phyloP scores from a whole-genome alignment of 2,113 vertebrate genomes.

The Bubalus kerabau region DNA sequence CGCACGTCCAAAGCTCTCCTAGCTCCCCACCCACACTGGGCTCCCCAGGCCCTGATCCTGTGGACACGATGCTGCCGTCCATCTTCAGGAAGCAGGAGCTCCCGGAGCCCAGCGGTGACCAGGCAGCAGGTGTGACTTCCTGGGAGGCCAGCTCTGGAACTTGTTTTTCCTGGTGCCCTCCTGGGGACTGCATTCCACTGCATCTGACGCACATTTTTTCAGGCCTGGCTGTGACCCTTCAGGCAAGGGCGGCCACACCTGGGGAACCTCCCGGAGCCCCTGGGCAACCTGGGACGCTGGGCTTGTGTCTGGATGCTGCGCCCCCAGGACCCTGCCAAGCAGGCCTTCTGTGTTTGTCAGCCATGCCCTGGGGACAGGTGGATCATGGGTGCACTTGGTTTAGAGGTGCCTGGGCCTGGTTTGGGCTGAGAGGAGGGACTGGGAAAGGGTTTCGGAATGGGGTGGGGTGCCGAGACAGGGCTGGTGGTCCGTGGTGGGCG shows the following conservation, averaged over 20 bases:
- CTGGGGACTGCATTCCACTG: background rate
- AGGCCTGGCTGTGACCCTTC: background rate
- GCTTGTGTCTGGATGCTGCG: background rate
- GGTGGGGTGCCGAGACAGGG: background rate
- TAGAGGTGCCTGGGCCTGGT: background rate
- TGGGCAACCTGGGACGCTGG: background rate
- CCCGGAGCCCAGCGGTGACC: background rate
- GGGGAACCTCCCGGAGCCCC: background rate
- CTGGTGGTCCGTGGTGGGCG: background rate
- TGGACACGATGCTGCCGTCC: rapidly evolving
- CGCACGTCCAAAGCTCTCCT: background rate
- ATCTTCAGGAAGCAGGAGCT: too few species aligned
- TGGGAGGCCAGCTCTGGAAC: background rate
- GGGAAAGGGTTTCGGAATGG: background rate
- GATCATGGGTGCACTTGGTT: background rate
- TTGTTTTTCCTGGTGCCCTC: background rate
- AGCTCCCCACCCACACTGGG: background rate
- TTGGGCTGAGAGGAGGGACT: background rate
- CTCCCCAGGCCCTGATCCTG: background rate
- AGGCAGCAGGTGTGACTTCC: background rate
- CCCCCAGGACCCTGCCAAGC: background rate
- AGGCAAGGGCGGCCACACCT: background rate
- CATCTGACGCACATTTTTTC: background rate
- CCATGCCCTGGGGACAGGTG: background rate
- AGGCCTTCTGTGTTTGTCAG: background rate